These are phyloP conservation scores for Hippopotamyrus pictus DNA, from an alignment of 2,797 vertebrate genomes.

Conservation along the genomic window DNA sequence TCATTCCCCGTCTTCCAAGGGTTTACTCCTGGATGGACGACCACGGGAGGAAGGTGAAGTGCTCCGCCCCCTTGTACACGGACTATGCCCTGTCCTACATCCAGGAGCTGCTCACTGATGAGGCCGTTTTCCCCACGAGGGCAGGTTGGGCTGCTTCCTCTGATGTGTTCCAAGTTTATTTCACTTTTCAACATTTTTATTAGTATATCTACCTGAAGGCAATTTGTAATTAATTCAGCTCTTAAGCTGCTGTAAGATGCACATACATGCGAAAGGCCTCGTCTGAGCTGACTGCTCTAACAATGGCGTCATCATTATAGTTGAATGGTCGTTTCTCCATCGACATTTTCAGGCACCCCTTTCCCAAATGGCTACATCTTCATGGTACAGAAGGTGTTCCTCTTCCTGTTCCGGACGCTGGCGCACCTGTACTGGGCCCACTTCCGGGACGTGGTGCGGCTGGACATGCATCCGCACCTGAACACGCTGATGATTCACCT, in stretches of 20 bases:
- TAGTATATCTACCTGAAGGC: neutral
- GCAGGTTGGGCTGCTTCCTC: constrained; percentile 44
- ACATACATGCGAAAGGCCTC: neutral
- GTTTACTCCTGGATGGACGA: constrained; percentile 18
- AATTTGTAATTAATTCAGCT: neutral
- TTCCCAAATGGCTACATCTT: constrained; percentile 68
- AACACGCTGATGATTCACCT: constrained; percentile 74
- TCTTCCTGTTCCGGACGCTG: constrained; percentile 68
- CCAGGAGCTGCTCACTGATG: constrained; percentile 68
- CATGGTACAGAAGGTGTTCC: constrained; percentile 70
- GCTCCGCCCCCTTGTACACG: neutral
- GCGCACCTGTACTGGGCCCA: constrained; percentile 74
- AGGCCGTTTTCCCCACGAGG: constrained; percentile 67
- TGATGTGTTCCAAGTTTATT: neutral
- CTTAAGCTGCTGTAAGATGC: neutral
- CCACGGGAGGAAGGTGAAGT: constrained; percentile 18
- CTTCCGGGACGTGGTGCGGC: constrained; percentile 60
- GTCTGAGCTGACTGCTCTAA: neutral
- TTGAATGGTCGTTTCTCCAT: neutral
- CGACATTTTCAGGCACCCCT: constrained; percentile 47
- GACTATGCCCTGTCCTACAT: constrained; percentile 69
- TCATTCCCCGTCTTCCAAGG: neutral
- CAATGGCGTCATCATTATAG: neutral
- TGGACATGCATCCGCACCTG: constrained; percentile 71
- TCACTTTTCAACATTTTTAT: neutral